Base-by-base conservation (phyloP, 2,113 vertebrate species). In the Mesoclemmys tuberculata region DNA sequence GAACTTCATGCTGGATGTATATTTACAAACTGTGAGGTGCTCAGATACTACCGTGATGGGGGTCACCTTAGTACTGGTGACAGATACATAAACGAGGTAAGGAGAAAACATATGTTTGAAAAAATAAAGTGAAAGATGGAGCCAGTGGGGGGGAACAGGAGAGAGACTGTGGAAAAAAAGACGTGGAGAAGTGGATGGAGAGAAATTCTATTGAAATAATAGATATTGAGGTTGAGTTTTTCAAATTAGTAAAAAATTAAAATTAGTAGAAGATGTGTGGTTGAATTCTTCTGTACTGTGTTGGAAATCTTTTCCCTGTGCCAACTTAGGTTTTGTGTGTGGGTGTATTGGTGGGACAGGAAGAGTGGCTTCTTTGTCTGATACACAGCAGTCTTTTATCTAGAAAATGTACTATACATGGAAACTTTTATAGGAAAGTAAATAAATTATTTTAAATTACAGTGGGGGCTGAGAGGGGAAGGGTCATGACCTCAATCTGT, bases 381-480 rank as follows among this genome's bases (percentile, higher is more conserved):
- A 92, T 80, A 51, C 2, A 3, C 10, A 82, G 31, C 6, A 80
- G 31, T 1, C 4, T 1, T 1, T 89, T 89, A 90, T 78, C 80
- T 82, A 85, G 18, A 88, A 85, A 88, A 86, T 29, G 27, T 89
- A 58, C 48, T 88, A 14, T 61, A 90, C 82, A 31, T 58, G 41
- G 54, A 96, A 93, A 41, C 5, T 56, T 84, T 52, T 2, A 49
- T 22, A 78, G 1, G 5, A 82, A 93, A 90, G 4, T 49, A 27
- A 95, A 89, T 87, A 85, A 96, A 95, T 82, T 26, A 3, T 21
- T 93, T 94, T 92, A 94, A 94, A 94, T 94, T 94, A 75, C 75
- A 51, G 16, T 35, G 3, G 10, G 2, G 5, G 19, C 58, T 84
- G 41, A 21, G 88, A 84, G 78, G 44, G 7, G 31, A 89, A 92